Base-by-base conservation (phyloP, 2,113 vertebrate genomes). In the Etia nguti region DNA sequence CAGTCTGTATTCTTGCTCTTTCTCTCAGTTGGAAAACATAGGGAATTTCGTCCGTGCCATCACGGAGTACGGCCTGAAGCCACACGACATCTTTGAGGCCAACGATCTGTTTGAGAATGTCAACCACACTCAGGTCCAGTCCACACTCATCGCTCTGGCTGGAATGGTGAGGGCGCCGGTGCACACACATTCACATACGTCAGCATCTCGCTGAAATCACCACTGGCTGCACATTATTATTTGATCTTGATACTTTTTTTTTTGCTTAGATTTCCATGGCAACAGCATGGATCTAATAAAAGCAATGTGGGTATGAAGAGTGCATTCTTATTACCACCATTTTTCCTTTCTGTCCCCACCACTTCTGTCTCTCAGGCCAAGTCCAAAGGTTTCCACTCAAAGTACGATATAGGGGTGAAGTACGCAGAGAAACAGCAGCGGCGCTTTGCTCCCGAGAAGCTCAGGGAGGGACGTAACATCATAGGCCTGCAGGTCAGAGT, bases 41-140 rank as follows among this genome's bases (percentile, higher is more conserved):
- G 97, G 98, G 43, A 97, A 99, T 84, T 99, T 99, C 91, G 97
- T 98, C 86, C 96, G 97, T 57, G 98, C 96, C 79, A 98, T 98
- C 94, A 97, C 97, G 2, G 97, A 96, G 18, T 99, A 98, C 0
- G 98, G 98, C 36, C 95, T 99, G 95, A 98, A 93, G 94, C 97
- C 96, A 20, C 96, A 98, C 0, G 98, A 99, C 94, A 96, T 97
- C 93, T 99, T 99, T 3, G 98, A 99, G 90, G 98, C 98, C 94
- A 99, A 99, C 1, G 98, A 99, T 89, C 96, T 99, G 86, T 99
- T 98, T 79, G 98, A 99, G 95, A 99, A 98, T 48, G 96, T 95
- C 91, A 99, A 98, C 96, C 95, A 98, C 93, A 99, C 98, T 7
- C 98, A 99, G 93, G 98, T 99, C 62, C 98, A 99, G 94, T 95